Evolutionary conservation across 2,888 invertebrate genomes (phyloP), one percentile per base, ranked within the genome.

Genomic region (Chromoteleia sp.): DNA sequence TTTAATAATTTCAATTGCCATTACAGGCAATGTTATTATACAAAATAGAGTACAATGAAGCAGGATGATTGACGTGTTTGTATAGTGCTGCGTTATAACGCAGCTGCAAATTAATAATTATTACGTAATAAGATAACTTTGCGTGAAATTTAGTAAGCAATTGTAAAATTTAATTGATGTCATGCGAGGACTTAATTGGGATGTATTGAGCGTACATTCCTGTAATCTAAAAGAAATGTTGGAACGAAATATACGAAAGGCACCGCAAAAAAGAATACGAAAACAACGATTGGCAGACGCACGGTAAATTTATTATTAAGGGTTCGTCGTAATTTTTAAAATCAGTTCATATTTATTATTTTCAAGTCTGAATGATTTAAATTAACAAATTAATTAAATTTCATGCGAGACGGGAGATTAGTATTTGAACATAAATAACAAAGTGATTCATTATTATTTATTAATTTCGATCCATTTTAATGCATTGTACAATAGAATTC

Each of bases 121-220:
- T 45, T 61, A 17, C 45, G 61, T 61, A 45, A 59, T 59, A 59
- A 59, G 25, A 41, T 59, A 59, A 41, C 8, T 59, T 59, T 39
- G 29, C 43, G 25, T 43, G 15, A 59, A 59, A 29, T 59, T 41
- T 14, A 21, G 25, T 41, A 43, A 43, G 25, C 25, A 59, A 59
- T 59, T 59, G 43, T 25, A 29, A 15, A 59, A 41, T 10, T 29
- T 43, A 59, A 59, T 59, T 15, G 12, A 7, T 36, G 19, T 19
- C 12, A 48, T 48, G 19, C 4, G 48, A 12, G 17, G 0, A 43
- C 8, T 17, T 43, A 43, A 43, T 17, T 43, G 43, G 43, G 5
- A 12, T 2, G n/a, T 14, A 39, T 39, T 39, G 39, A 39, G 14
- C 14, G 39, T 2, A 12, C 5, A 3, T n/a, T 39, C n/a, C 39